Evolutionary conservation across 2,113 vertebrate species (phyloP).

Genomic region (Heterotis niloticus): DNA sequence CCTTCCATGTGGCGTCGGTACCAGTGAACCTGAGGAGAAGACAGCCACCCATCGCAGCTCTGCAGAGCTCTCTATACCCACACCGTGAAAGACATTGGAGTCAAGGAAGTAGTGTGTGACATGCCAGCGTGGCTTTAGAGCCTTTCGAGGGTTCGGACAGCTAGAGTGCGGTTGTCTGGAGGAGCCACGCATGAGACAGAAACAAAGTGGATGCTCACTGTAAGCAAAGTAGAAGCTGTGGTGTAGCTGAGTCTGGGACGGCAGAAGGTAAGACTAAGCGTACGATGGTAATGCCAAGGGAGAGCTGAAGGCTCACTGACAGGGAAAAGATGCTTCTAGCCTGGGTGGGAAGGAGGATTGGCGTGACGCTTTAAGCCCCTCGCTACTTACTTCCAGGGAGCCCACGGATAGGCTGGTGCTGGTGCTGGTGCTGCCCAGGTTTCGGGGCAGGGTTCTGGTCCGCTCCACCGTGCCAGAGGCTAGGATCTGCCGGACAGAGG

Average conservation of each 20-base stretch:
- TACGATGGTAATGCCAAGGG: not conserved
- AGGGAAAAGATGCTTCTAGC: not conserved
- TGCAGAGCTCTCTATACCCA: not conserved
- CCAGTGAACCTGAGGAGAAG: conserved; percentile 41
- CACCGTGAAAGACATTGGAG: not conserved
- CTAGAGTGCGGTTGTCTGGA: too few relatives aligned
- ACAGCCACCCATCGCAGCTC: conserved; percentile 11
- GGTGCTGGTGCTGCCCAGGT: conserved; percentile 78
- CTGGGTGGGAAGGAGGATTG: conserved; percentile 2
- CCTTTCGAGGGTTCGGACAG: too few relatives aligned
- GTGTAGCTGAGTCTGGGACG: not conserved
- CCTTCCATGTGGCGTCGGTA: conserved; percentile 50
- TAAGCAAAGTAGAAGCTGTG: not conserved
- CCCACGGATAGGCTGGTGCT: conserved; percentile 84
- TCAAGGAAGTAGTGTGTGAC: not conserved
- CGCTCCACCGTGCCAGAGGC: conserved; percentile 81
- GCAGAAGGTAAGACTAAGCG: not conserved
- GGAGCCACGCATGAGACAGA: too few relatives aligned
- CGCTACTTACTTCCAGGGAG: conserved; percentile 88
- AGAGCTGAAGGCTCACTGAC: not conserved
- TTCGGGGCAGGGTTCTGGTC: conserved; percentile 95
- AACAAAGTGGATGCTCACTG: not conserved
- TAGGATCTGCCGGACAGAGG: conserved; percentile 84
- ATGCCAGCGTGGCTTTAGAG: not conserved
- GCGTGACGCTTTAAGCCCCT: conserved; percentile 18